These are phyloP conservation scores for Cladopsammia gracilis DNA, from an alignment of 64 coral and sea anemone genomes.

Conservation along the genomic window DNA sequence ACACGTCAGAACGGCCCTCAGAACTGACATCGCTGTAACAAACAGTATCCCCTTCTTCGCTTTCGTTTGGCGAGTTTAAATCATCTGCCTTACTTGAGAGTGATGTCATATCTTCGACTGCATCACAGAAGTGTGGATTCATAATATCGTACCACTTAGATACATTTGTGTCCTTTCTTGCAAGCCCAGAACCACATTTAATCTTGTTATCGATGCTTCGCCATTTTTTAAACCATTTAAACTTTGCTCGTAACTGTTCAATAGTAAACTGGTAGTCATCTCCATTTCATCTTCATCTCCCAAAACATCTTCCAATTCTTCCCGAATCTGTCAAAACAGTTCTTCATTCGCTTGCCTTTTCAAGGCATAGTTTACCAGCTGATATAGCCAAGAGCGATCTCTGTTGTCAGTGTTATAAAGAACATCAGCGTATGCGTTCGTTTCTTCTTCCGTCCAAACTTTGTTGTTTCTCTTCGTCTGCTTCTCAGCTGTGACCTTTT, in stretches of 20 bases:
- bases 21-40: too few relatives aligned
- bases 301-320: too few relatives aligned
- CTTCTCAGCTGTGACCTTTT: too few relatives aligned
- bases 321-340: too few relatives aligned
- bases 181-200: conserved; percentile 59
- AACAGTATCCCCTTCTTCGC: neutral
- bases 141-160: conserved; percentile 57
- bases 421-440: too few relatives aligned
- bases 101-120: conserved; percentile 49
- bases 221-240: conserved; percentile 60
- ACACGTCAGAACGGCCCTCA: neutral
- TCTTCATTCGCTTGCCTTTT: too few relatives aligned
- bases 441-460: too few relatives aligned
- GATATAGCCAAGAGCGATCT: too few relatives aligned
- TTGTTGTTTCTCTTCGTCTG: too few relatives aligned
- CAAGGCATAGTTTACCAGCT: too few relatives aligned
- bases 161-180: conserved; percentile 46
- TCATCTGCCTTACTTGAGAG: conserved; percentile 58
- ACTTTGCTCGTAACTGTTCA: conserved; percentile 11
- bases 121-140: conserved; percentile 61
- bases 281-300: too few relatives aligned
- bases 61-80: conserved; percentile 4
- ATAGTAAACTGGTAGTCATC: conserved; percentile 7
- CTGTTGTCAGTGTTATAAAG: too few relatives aligned
- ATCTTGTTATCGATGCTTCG: conserved; percentile 48